A percentile compares a stretch with the other conserved stretches of the same genome.
Conservation (phyloP, 2,113 vertebrate species). For the Microtus pennsylvanicus region DNA sequence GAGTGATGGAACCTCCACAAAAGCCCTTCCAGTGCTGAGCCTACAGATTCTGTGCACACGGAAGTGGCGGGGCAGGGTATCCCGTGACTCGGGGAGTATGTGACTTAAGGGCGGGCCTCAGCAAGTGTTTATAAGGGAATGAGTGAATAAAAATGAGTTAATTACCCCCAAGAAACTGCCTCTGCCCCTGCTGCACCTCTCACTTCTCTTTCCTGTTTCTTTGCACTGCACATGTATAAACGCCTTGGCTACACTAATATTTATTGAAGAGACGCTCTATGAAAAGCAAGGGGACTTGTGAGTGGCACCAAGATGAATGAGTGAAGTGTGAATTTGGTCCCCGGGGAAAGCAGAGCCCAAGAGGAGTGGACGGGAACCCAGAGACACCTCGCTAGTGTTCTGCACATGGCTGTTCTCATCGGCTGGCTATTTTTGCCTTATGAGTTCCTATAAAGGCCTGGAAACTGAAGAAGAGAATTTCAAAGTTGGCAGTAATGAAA, state of each 20-base stretch:
- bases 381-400: neutral
- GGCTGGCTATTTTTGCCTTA: neutral
- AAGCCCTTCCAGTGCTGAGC: neutral
- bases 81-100: neutral
- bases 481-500: slow-evolving; percentile 66
- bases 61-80: neutral
- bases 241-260: neutral
- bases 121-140: slow-evolving; percentile 17
- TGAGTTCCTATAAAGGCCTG: slow-evolving; percentile 33
- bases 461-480: slow-evolving; percentile 56
- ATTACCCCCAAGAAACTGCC: neutral
- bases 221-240: neutral
- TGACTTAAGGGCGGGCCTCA: neutral
- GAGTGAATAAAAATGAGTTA: neutral
- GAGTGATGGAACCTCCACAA: neutral
- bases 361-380: neutral
- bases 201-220: neutral
- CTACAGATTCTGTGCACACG: neutral
- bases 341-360: neutral
- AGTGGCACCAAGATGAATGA: neutral
- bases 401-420: slow-evolving; percentile 16
- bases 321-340: neutral
- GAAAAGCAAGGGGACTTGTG: neutral
- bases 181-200: neutral
- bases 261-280: neutral